These are phyloP conservation scores for Hyperoodon ampullatus DNA, from an alignment of 2,113 vertebrate species.

Conservation along the genomic window DNA sequence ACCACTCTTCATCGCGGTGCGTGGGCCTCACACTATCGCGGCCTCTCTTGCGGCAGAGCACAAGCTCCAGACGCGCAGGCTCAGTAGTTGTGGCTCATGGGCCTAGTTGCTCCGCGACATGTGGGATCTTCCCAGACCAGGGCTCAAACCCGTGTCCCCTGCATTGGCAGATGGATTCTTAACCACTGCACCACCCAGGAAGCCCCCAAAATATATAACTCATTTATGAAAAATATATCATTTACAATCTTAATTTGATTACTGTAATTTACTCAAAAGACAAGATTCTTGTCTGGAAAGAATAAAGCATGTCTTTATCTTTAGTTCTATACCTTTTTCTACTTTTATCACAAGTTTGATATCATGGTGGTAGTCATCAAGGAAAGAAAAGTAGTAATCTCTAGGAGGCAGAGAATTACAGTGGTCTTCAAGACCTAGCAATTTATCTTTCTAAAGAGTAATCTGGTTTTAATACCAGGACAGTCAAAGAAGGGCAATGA, in stretches of 20 bases:
- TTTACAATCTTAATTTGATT: neutral
- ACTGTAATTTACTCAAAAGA: neutral
- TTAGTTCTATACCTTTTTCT: neutral
- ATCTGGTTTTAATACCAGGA: neutral
- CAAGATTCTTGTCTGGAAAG: neutral
- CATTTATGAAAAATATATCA: neutral
- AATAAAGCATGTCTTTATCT: neutral
- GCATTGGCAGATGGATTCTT: too few species aligned
- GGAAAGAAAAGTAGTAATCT: neutral
- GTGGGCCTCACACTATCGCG: too few species aligned
- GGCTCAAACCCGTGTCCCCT: too few species aligned
- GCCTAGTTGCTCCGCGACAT: too few species aligned
- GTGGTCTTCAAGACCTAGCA: neutral
- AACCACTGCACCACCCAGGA: too few species aligned
- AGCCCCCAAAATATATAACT: neutral
- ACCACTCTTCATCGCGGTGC: too few species aligned
- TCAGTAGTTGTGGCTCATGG: too few species aligned
- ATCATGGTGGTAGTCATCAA: neutral
- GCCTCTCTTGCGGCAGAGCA: too few species aligned
- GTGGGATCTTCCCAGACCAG: too few species aligned
- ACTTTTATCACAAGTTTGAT: conserved; percentile 10
- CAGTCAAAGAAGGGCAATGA: neutral
- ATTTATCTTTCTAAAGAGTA: neutral
- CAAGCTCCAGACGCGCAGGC: too few species aligned
- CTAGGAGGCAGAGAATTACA: neutral